These are phyloP conservation scores for Idaea straminata DNA, from an alignment of 2,888 invertebrate species.

Conservation along the genomic window DNA sequence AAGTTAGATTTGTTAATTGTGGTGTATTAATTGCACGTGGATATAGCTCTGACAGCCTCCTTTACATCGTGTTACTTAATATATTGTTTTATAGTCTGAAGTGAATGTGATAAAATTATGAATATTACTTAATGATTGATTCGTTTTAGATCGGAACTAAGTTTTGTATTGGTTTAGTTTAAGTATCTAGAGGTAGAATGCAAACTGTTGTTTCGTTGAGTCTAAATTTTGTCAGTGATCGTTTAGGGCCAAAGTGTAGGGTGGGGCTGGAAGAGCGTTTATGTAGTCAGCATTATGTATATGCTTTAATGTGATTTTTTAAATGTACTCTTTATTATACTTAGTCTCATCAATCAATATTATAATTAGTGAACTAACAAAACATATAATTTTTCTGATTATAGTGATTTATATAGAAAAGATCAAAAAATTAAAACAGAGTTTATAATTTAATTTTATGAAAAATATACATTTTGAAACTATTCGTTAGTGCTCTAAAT, in stretches of 20 bases:
- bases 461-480: slow-evolving; percentile 76
- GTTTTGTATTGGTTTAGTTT: slow-evolving; percentile 24
- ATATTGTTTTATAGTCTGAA: slow-evolving; percentile 72
- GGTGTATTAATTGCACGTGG: slow-evolving; percentile 77
- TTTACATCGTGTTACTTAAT: slow-evolving; percentile 57
- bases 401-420: slow-evolving; percentile 54
- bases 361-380: slow-evolving; percentile 79
- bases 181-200: slow-evolving; percentile 43
- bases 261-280: slow-evolving; percentile 73
- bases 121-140: slow-evolving; percentile 64
- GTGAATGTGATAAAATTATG: slow-evolving; percentile 70
- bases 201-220: slow-evolving; percentile 69
- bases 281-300: slow-evolving; percentile 81
- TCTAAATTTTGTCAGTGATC: slow-evolving; percentile 35
- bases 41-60: slow-evolving; percentile 74
- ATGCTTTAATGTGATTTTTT: slow-evolving; percentile 82
- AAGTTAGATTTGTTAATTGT: slow-evolving; percentile 80
- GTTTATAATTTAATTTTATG: slow-evolving; percentile 79
- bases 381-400: slow-evolving; percentile 74
- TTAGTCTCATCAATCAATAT: slow-evolving; percentile 75
- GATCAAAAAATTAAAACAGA: slow-evolving; percentile 76
- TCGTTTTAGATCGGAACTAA: slow-evolving; percentile 50
- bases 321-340: slow-evolving; percentile 78
- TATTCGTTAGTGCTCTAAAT: slow-evolving; percentile 69
- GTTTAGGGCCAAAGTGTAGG: slow-evolving; percentile 37